phyloP scores from a whole-genome alignment of 2,888 invertebrate species.

The Callyntrura sp. region DNA sequence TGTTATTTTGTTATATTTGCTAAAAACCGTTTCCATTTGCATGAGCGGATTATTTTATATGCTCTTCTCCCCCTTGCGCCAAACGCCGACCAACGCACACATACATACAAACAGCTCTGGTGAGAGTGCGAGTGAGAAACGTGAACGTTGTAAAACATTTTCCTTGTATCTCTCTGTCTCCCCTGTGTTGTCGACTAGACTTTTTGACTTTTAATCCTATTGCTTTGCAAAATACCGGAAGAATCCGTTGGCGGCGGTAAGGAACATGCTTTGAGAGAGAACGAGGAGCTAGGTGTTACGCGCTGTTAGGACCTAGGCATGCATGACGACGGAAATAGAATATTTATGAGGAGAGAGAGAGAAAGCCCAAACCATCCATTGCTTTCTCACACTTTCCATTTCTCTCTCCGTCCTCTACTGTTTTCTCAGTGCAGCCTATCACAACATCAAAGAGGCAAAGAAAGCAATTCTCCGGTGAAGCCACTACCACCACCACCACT shows the following conservation, averaged over 20 bases:
- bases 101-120: neutral
- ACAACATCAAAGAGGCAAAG: slow-evolving; percentile 40
- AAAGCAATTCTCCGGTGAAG: slow-evolving; percentile 45
- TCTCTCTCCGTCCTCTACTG: neutral
- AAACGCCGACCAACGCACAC: too few species aligned
- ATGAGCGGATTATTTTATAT: slow-evolving; percentile 73
- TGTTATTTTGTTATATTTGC: slow-evolving; percentile 65
- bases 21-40: slow-evolving; percentile 75
- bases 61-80: neutral
- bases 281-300: slow-evolving; percentile 67
- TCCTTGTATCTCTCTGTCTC: neutral
- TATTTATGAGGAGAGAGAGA: slow-evolving; percentile 69
- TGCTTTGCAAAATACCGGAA: slow-evolving; percentile 71
- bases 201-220: slow-evolving; percentile 70
- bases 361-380: slow-evolving; percentile 47
- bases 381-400: slow-evolving; percentile 40
- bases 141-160: neutral
- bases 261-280: slow-evolving; percentile 33
- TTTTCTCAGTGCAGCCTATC: neutral
- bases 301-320: slow-evolving; percentile 76
- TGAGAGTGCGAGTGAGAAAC: neutral
- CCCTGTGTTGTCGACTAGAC: slow-evolving; percentile 7
- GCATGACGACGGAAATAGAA: slow-evolving; percentile 76
- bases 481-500: neutral
- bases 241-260: slow-evolving; percentile 48